Conservation (phyloP, 2,888 invertebrate species). For the Drosophila anceps region DNA sequence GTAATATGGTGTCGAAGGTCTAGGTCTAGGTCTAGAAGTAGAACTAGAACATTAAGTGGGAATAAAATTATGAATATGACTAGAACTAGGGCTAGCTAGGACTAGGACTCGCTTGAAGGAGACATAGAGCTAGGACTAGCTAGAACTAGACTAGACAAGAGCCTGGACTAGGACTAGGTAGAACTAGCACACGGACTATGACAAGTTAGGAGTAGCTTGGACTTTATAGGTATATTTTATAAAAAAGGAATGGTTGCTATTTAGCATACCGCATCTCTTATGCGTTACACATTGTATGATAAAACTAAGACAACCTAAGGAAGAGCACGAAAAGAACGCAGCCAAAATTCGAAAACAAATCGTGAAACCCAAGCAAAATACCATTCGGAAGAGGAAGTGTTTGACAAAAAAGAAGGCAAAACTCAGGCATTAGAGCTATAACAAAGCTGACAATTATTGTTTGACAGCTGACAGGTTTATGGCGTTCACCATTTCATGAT, state of each 20-base stretch:
- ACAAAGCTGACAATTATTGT: conserved; percentile 73
- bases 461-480: conserved; percentile 70
- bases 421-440: conserved; percentile 64
- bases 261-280: not conserved
- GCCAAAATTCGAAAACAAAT: conserved; percentile 31
- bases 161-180: no score
- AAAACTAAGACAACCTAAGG: not conserved
- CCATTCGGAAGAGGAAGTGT: conserved; percentile 46
- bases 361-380: conserved; percentile 43
- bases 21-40: not conserved
- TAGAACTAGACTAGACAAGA: no score
- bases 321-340: not conserved
- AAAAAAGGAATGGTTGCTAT: no score
- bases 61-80: not conserved
- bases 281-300: not conserved
- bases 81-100: not conserved
- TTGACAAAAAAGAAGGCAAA: conserved; percentile 35
- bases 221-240: no score
- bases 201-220: no score
- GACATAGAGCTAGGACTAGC: no score
- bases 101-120: not conserved
- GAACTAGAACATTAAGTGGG: not conserved
- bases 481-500: conserved; percentile 43
- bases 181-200: no score
- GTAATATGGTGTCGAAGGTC: not conserved